These are phyloP conservation scores for Drosophila aldrichi DNA, from an alignment of 2,888 invertebrate genomes.

Conservation along the genomic window DNA sequence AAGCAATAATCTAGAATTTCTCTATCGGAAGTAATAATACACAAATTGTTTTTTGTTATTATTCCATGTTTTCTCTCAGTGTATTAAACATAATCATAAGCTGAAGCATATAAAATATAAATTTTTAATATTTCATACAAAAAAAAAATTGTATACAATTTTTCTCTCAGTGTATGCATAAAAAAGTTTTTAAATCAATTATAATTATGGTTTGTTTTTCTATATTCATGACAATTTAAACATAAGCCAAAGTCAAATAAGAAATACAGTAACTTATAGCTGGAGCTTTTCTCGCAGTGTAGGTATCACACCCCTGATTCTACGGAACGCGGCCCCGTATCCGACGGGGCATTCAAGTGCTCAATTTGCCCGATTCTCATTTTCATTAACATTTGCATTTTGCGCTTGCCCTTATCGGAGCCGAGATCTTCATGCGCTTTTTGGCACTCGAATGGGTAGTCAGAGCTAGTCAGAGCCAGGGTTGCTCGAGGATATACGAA, in stretches of 20 bases:
- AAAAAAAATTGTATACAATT: background rate
- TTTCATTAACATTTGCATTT: slow-evolving; percentile 59
- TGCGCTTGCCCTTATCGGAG: slow-evolving; percentile 59
- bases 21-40: background rate
- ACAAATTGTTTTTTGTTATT: background rate
- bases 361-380: slow-evolving; percentile 73
- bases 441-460: slow-evolving; percentile 52
- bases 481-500: slow-evolving; percentile 39
- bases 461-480: slow-evolving; percentile 17
- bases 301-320: slow-evolving; percentile 1
- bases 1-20: background rate
- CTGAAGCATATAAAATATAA: too few species aligned
- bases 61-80: background rate
- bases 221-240: background rate
- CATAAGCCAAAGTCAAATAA: background rate
- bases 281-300: background rate
- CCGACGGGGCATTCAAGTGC: slow-evolving; percentile 77
- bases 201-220: background rate
- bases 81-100: background rate
- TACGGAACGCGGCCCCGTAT: background rate
- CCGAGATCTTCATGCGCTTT: slow-evolving; percentile 81
- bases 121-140: background rate
- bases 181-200: background rate
- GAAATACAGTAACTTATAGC: background rate
- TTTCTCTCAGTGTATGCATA: background rate